Evolutionary conservation across 2,113 vertebrate species (phyloP).

Genomic region (Smithornis capensis): DNA sequence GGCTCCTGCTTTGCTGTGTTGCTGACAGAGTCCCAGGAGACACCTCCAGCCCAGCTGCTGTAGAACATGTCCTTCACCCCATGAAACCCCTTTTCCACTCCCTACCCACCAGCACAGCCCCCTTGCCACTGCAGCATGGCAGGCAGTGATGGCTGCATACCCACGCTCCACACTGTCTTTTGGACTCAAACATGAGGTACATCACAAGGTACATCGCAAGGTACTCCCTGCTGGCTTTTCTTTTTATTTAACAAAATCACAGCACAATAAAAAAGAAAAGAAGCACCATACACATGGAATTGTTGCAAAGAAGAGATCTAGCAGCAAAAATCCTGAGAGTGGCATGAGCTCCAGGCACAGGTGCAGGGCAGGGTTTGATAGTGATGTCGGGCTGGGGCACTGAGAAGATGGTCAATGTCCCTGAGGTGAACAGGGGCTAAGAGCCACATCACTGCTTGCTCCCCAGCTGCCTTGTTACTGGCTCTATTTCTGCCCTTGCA

Average conservation of each 20-base stretch:
- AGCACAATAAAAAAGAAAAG: neutral
- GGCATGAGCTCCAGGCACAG: neutral
- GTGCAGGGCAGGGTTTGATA: rapidly evolving
- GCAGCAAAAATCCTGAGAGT: neutral
- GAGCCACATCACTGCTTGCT: neutral
- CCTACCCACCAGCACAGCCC: neutral
- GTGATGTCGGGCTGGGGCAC: neutral
- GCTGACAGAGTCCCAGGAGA: neutral
- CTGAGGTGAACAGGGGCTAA: neutral
- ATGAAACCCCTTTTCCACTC: neutral
- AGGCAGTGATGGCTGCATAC: neutral
- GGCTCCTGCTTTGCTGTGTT: rapidly evolving
- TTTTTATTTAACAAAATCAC: conserved; percentile 43
- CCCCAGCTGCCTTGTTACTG: rapidly evolving
- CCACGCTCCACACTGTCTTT: rapidly evolving
- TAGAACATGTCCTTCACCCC: neutral
- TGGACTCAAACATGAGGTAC: rapidly evolving
- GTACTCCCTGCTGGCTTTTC: neutral
- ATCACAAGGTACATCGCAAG: too few species aligned
- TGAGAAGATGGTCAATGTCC: neutral
- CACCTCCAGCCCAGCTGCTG: neutral
- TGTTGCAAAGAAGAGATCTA: neutral
- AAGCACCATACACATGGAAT: neutral
- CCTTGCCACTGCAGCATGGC: too few species aligned
- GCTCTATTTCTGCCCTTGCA: neutral